Percentiles rank a stretch among this genome's conserved stretches.
phyloP scores from a whole-genome alignment of 2,113 vertebrate genomes.

The Sinocyclocheilus anshuiensis region DNA sequence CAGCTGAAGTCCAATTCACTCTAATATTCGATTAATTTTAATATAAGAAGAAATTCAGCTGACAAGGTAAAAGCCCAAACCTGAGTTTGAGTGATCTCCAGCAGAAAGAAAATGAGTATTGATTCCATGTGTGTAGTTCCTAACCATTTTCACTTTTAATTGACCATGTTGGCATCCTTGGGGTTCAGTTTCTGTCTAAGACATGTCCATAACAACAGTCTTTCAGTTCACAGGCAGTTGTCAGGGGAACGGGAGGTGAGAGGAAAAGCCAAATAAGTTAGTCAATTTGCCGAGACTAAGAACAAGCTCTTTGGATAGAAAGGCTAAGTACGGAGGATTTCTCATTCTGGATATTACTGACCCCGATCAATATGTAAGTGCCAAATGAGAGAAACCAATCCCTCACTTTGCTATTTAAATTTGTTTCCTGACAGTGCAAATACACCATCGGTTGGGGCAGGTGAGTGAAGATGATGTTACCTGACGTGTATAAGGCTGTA shows the following conservation, averaged over 20 bases:
- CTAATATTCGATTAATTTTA: slow-evolving; percentile 17
- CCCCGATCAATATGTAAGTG: slow-evolving; percentile 41
- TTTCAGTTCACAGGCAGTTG: slow-evolving; percentile 24
- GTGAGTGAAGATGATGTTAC: slow-evolving; percentile 27
- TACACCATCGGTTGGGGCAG: background rate
- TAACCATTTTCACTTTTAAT: slow-evolving; percentile 17
- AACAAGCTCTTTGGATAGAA: background rate
- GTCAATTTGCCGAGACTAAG: slow-evolving; percentile 21
- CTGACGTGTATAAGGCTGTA: slow-evolving; percentile 16
- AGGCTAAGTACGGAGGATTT: slow-evolving; percentile 8
- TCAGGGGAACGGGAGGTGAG: slow-evolving; percentile 25
- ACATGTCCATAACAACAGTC: slow-evolving; percentile 36
- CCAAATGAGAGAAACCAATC: slow-evolving; percentile 26
- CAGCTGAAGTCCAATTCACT: slow-evolving; percentile 2
- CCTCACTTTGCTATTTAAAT: slow-evolving; percentile 38
- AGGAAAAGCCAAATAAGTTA: slow-evolving; percentile 23
- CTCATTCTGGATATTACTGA: slow-evolving; percentile 49
- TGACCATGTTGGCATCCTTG: slow-evolving; percentile 7
- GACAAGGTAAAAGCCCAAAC: background rate
- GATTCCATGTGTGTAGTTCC: slow-evolving; percentile 14
- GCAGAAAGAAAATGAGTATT: slow-evolving; percentile 26
- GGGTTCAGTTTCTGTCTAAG: slow-evolving; percentile 23
- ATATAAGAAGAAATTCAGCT: slow-evolving; percentile 7
- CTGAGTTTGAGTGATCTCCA: background rate
- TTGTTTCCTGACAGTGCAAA: slow-evolving; percentile 14